Evolutionary conservation across 2,797 vertebrate species (phyloP), one percentile per base, ranked within the genome.

Genomic region (Rhynchotus rufescens): DNA sequence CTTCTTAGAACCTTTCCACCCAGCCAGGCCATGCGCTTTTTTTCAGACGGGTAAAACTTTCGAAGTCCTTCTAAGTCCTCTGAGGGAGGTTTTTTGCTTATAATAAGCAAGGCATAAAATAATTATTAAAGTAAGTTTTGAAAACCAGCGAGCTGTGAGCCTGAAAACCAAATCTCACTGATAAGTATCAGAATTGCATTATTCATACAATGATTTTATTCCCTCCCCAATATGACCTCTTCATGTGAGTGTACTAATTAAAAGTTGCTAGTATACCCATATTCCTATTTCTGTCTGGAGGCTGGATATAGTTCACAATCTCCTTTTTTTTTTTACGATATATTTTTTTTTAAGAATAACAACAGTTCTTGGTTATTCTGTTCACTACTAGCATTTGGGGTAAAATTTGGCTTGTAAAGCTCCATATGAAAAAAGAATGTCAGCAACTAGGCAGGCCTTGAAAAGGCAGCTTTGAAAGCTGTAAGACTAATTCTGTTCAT

Each of bases 11-110:
- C 60, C 74, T 72, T 80, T 83, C 40, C 57, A 86, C 83, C 66
- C 52, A 52, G 52, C 42, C 66, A 86, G 60, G 47, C 84, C 82
- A 61, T 81, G 68, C n/a, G 56, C 80, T 93, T 95, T 91, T 49
- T 92, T 68, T 80, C 82, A 95, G 90, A 79, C 79, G 94, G 93
- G 93, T 92, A 88, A 94, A 90, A 84, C 36, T 32, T 12, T 87
- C 47, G 54, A 66, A 36, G 84, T 79, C 90, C 56, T 71, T 71
- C 32, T 60, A 78, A 66, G 34, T 56, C 26, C 26, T 54, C 15
- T 52, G 30, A 91, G 79, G 62, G 60, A 90, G 60, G 61, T 57
- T 67, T 95, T 74, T 66, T 87, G 47, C 89, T 85, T 81, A 60
- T 45, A 85, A 67, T 67, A 54, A 36, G 44, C 80, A 84, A 71